These are phyloP conservation scores for Chaetodon auriga DNA, from an alignment of 2,113 vertebrate species.

Conservation along the genomic window DNA sequence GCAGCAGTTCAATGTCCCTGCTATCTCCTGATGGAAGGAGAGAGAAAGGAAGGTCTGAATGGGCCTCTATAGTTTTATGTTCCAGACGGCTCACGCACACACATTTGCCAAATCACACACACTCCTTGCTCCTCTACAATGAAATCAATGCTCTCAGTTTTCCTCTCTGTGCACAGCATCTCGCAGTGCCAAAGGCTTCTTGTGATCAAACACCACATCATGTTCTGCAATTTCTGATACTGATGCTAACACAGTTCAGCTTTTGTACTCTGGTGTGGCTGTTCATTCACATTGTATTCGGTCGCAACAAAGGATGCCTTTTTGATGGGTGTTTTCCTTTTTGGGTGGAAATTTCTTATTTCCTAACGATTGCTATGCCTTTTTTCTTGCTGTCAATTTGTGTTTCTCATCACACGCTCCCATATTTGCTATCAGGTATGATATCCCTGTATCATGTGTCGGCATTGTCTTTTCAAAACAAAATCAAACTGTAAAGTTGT, in stretches of 20 bases:
- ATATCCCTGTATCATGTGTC: background rate
- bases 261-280: conserved; percentile 56
- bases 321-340: conserved; percentile 25
- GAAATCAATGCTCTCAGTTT: conserved; percentile 79
- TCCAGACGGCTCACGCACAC: conserved; percentile 60
- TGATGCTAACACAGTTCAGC: conserved; percentile 53
- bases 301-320: conserved; percentile 38
- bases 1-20: conserved; percentile 75
- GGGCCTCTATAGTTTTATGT: conserved; percentile 75
- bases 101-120: conserved; percentile 51
- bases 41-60: conserved; percentile 72
- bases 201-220: conserved; percentile 78
- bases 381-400: background rate
- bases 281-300: conserved; percentile 57
- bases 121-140: conserved; percentile 68
- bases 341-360: background rate
- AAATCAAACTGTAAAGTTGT: background rate
- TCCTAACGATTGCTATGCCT: background rate
- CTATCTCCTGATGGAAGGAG: conserved; percentile 77
- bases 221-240: conserved; percentile 69
- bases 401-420: background rate
- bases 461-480: background rate
- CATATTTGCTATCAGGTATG: background rate
- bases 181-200: conserved; percentile 72
- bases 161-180: conserved; percentile 55